Evolutionary conservation across 2,888 invertebrate genomes (phyloP), one percentile per base, ranked within the genome.

Genomic region (Dioctria rufipes): DNA sequence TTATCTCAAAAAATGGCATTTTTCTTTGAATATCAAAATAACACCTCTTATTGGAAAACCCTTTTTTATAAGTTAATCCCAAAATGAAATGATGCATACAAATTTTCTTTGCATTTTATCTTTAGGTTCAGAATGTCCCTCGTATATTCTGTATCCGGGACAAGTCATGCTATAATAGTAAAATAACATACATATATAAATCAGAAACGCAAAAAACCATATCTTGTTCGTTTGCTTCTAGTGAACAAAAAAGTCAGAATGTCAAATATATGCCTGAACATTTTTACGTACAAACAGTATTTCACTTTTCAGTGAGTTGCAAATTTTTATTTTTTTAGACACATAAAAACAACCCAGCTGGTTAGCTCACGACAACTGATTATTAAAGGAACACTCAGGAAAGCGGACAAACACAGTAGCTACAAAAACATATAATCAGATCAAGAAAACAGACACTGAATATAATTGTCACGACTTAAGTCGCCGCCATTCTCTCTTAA

Each of bases 391-490:
- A 54, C 11, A 54, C 1, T 54, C n/a, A 54, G 9, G 11, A 54
- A 54, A 54, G 54, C 54, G 11, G 25, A 25, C 25, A 25, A 46
- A 9, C 9, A 46, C 54, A 54, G 54, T 54, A 54, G 54, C 54
- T 8, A 54, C 73, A 11, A 13, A 75, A 42, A 73, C 40, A 39
- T 43, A 60, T 43, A 75, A 58, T 60, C 42, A 39, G 60, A 54
- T 60, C 25, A 60, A 73, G 60, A 58, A 60, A 73, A 73, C 58
- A 42, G 73, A 73, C 58, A 60, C 42, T 40, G 58, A 75, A 39
- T 60, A 75, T 75, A 75, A 75, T 75, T 60, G 73, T 75, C 73
- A 75, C 73, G 73, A 75, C 42, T 43, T 42, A 13, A 60, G n/a
- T 43, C 58, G n/a, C 58, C 40, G n/a, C 58, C 40, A 40, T 73